These are phyloP conservation scores for Dendrolimus houi DNA, from an alignment of 2,888 invertebrate species.

Conservation along the genomic window DNA sequence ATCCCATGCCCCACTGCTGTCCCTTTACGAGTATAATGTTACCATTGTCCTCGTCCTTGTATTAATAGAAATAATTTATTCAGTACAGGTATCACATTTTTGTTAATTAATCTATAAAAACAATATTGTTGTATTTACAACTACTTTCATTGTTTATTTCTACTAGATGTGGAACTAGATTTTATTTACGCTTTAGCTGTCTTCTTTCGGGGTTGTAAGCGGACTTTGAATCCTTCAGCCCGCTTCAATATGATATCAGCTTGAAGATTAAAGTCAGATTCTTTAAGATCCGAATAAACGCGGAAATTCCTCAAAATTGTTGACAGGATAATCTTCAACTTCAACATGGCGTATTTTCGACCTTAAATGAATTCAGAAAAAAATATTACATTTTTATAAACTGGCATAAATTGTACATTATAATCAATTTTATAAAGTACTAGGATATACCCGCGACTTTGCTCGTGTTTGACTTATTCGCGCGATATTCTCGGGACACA, in stretches of 20 bases:
- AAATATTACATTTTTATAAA: background rate
- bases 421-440: background rate
- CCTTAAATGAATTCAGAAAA: conserved; percentile 57
- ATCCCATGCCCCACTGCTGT: conserved; percentile 20
- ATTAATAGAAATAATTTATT: conserved; percentile 42
- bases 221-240: conserved; percentile 85
- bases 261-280: conserved; percentile 82
- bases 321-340: conserved; percentile 85
- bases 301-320: conserved; percentile 85
- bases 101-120: conserved; percentile 11
- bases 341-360: conserved; percentile 88
- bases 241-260: conserved; percentile 87
- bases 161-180: background rate
- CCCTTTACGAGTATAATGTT: conserved; percentile 32
- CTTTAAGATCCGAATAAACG: conserved; percentile 80
- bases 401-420: background rate
- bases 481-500: no score
- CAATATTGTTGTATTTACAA: conserved; percentile 3
- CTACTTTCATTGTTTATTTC: background rate
- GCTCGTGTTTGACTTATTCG: no score
- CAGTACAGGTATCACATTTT: conserved; percentile 43
- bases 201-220: conserved; percentile 79
- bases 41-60: conserved; percentile 34
- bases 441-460: no score
- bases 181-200: conserved; percentile 45